Percentiles rank a stretch among this genome's conserved stretches.
Conservation (phyloP, 2,888 invertebrate species). For the Chloroclystis v-ata region DNA sequence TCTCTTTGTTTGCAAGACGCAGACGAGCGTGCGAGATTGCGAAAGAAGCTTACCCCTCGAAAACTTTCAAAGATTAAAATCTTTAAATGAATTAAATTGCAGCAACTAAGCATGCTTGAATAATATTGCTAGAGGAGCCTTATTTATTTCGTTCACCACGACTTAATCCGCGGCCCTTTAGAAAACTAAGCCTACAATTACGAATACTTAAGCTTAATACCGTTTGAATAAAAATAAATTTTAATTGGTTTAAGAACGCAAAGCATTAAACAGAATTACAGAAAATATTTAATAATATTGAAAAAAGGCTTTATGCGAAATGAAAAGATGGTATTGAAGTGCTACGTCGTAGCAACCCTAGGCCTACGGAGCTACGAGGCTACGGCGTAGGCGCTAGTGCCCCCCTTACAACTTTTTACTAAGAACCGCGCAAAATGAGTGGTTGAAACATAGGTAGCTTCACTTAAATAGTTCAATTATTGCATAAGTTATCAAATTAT, state of each 20-base stretch:
- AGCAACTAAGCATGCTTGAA: background rate
- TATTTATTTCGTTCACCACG: too few species aligned
- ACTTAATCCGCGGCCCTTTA: too few species aligned
- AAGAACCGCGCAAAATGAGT: slow-evolving; percentile 76
- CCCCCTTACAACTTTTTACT: slow-evolving; percentile 74
- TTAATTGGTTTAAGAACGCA: background rate
- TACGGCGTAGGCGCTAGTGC: slow-evolving; percentile 56
- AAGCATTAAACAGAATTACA: background rate
- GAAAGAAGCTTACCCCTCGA: slow-evolving; percentile 8
- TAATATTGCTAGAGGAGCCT: background rate
- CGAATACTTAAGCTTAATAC: too few species aligned
- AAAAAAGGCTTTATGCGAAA: slow-evolving; percentile 7
- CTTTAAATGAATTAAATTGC: background rate
- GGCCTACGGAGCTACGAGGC: slow-evolving; percentile 50
- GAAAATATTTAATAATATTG: background rate
- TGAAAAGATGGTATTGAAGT: slow-evolving; percentile 15
- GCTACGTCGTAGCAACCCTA: slow-evolving; percentile 37
- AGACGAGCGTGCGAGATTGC: slow-evolving; percentile 6
- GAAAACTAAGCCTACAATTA: too few species aligned
- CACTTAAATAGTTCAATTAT: slow-evolving; percentile 39
- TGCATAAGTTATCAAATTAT: too few species aligned
- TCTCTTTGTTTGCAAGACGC: slow-evolving; percentile 29
- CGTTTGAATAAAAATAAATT: too few species aligned
- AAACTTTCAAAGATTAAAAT: slow-evolving; percentile 6
- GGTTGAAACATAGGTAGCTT: slow-evolving; percentile 76